phyloP scores from a whole-genome alignment of 2,888 invertebrate genomes.

The Aelia acuminata region DNA sequence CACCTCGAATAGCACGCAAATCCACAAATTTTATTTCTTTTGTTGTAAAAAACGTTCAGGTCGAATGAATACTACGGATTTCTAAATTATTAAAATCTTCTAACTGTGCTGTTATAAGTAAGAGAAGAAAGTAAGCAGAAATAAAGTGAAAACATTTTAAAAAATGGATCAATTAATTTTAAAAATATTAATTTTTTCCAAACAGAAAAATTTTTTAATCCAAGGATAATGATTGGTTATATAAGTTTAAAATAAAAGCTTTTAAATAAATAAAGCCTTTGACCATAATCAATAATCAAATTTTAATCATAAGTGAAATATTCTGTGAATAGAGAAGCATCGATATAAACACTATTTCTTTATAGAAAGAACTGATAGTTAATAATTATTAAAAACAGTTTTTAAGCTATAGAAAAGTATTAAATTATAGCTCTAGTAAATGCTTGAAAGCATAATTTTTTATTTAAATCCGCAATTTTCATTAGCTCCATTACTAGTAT shows the following conservation, averaged over 20 bases:
- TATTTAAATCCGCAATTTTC: slow-evolving; percentile 14
- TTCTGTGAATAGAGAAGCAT: neutral
- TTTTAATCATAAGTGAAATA: neutral
- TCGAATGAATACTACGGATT: slow-evolving; percentile 44
- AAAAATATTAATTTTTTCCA: neutral
- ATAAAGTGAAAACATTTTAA: neutral
- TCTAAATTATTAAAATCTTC: neutral
- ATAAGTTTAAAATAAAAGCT: neutral
- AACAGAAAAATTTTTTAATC: too few relatives aligned
- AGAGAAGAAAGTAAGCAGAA: neutral
- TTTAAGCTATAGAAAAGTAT: neutral
- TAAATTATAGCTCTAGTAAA: neutral
- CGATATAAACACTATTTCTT: neutral
- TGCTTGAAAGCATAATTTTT: neutral
- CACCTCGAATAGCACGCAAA: slow-evolving; percentile 58
- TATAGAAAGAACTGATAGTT: neutral
- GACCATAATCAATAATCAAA: too few relatives aligned
- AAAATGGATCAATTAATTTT: neutral
- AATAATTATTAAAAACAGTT: neutral
- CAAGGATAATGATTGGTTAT: too few relatives aligned
- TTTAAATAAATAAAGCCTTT: neutral
- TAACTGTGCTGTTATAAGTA: neutral
- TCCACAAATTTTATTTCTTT: slow-evolving; percentile 51
- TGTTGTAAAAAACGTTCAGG: neutral
- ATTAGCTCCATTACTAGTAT: neutral